Conservation (phyloP, 2,113 vertebrate genomes). For the Numida meleagris region DNA sequence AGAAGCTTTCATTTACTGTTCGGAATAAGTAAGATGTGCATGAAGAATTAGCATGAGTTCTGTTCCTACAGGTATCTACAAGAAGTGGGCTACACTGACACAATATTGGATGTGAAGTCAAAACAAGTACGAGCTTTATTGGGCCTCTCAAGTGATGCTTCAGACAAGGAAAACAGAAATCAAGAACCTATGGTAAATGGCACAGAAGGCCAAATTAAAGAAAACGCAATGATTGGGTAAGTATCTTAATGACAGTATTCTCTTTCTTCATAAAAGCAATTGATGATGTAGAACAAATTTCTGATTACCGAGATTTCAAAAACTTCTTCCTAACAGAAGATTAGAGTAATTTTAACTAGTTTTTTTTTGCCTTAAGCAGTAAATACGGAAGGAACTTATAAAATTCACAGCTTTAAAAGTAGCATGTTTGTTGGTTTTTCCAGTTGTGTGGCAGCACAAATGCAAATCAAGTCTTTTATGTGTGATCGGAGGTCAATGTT, state of each 20-base stretch:
- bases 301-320: not conserved
- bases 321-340: not conserved
- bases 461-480: not conserved
- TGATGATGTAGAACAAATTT: not conserved
- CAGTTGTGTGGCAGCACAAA: not conserved
- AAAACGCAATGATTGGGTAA: constrained; percentile 87
- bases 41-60: constrained; percentile 44
- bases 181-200: constrained; percentile 93
- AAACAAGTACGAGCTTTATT: constrained; percentile 90
- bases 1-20: constrained; percentile 3
- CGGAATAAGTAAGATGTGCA: not conserved
- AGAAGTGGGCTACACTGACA: constrained; percentile 95
- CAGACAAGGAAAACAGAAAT: constrained; percentile 83
- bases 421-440: not conserved
- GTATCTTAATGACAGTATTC: constrained; percentile 30
- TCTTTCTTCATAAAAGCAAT: not conserved
- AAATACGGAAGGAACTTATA: not conserved
- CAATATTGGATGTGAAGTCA: constrained; percentile 95
- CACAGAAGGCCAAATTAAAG: constrained; percentile 86
- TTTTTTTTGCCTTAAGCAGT: not conserved
- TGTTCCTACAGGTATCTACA: constrained; percentile 88
- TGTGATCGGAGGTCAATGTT: not conserved
- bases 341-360: not conserved
- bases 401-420: not conserved
- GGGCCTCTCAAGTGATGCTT: constrained; percentile 88